Base-by-base conservation (phyloP, 2,797 vertebrate species). In the Fringilla coelebs region DNA sequence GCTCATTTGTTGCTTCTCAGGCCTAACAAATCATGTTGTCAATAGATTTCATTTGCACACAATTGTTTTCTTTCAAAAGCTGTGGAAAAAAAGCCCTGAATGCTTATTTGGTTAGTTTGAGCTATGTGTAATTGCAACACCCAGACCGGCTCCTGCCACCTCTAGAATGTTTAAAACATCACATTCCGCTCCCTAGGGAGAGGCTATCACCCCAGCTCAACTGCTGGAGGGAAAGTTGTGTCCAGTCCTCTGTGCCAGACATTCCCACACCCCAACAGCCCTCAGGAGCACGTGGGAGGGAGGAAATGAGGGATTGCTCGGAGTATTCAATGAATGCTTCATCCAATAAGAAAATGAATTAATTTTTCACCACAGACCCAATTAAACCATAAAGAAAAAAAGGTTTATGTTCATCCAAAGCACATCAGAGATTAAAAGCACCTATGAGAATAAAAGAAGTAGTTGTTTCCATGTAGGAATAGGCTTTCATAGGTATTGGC, bases 261-360 rank as follows among this genome's bases (percentile, higher is more conserved):
- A 34, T 52, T 72, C 16, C 46, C 55, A 73, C 16, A 10, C 20
- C 60, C 18, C 29, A 67, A 32, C 3, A 55, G 17, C 43, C 12
- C 32, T 60, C 49, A 43, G n/a, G 8, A 36, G 40, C 34, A 43
- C 0, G 0, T 2, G 2, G 26, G 24, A 78, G 38, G 24, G 15
- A 83, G 6, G 7, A 76, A 31, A 62, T 22, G 1, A 26, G 55
- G 9, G 31, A 31, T 0, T 40, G 21, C n/a, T 36, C 11, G 3
- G 28, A 46, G 19, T 25, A 28, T 13, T 45, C 63, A 58, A 12
- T 20, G 16, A 67, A 46, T 41, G 28, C 7, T 21, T 48, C 7
- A 51, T 29, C 13, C 28, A 58, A 8, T 10, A 60, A 15, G 7
- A 25, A 60, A 88, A 84, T 12, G 0, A 80, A 70, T 21, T 9